phyloP scores from a whole-genome alignment of 2,888 invertebrate species.

The Penaeus monodon region DNA sequence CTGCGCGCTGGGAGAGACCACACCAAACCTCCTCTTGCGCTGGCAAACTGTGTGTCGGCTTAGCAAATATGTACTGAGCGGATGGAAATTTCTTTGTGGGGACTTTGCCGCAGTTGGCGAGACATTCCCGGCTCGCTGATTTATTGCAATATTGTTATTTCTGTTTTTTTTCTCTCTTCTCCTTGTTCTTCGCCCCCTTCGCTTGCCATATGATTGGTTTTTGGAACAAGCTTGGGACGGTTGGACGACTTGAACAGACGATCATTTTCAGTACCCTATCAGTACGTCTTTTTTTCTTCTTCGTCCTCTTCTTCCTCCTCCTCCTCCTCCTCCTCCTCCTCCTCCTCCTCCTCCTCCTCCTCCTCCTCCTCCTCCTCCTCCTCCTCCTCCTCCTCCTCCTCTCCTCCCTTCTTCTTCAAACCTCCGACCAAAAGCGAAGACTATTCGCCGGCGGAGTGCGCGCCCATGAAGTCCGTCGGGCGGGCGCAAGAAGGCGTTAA shows the following conservation, averaged over 20 bases:
- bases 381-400: no score
- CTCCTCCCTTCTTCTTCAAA: no score
- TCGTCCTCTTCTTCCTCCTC: neutral
- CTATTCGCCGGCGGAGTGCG: no score
- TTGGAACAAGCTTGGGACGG: no score
- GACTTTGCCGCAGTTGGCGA: constrained; percentile 26
- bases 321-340: no score
- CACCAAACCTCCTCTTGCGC: constrained; percentile 30
- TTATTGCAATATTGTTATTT: constrained; percentile 35
- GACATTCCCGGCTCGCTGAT: constrained; percentile 36
- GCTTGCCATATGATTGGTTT: no score
- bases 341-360: neutral
- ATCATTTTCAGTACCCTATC: neutral
- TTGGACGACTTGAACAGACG: neutral
- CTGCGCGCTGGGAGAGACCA: constrained; percentile 5
- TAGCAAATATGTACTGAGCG: constrained; percentile 53
- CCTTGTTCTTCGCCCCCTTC: neutral
- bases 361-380: no score
- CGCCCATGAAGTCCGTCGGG: no score
- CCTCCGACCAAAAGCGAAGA: no score
- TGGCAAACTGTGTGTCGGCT: constrained; percentile 37
- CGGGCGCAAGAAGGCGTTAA: no score
- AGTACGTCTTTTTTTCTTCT: constrained; percentile 2
- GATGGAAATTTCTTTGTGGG: constrained; percentile 53
- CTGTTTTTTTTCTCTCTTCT: neutral